Conservation (phyloP, 2,888 invertebrate genomes). For the Lucinisca nassula region DNA sequence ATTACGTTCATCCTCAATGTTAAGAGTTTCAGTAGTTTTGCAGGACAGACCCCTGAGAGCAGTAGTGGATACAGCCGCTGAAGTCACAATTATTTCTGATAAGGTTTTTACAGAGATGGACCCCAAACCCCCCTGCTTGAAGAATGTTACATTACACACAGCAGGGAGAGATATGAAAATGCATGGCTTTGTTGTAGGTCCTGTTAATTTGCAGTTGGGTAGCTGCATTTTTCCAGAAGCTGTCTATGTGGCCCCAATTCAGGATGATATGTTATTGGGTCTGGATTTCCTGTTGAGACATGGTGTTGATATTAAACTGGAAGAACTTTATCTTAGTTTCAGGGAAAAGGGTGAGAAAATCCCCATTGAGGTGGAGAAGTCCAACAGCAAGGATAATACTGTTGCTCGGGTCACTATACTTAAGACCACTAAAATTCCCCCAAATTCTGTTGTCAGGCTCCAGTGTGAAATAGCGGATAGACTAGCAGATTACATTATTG, state of each 20-base stretch:
- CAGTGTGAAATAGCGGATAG: not conserved
- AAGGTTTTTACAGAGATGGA: not conserved
- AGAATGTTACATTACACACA: not conserved
- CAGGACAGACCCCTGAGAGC: not conserved
- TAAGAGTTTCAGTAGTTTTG: not conserved
- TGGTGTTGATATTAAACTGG: too few relatives aligned
- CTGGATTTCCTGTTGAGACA: constrained; percentile 56
- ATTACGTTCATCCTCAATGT: too few relatives aligned
- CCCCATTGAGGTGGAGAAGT: not conserved
- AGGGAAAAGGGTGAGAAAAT: not conserved
- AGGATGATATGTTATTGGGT: constrained; percentile 60
- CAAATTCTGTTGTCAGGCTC: constrained; percentile 41
- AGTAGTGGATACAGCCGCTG: not conserved
- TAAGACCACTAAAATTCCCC: constrained; percentile 33
- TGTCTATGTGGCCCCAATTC: constrained; percentile 60
- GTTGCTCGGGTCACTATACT: constrained; percentile 20
- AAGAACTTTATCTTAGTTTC: not conserved
- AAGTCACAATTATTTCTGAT: not conserved
- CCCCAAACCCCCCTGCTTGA: not conserved
- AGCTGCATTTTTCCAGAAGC: constrained; percentile 15
- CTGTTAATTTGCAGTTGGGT: constrained; percentile 27
- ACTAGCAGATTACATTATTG: constrained; percentile 36
- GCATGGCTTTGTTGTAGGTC: constrained; percentile 14
- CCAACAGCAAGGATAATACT: not conserved
- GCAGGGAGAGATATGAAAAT: constrained; percentile 38